A percentile compares a stretch with the other conserved stretches of the same genome.
Evolutionary conservation across 2,888 invertebrate genomes (phyloP).

Genomic region (Cataglyphis cursor): DNA sequence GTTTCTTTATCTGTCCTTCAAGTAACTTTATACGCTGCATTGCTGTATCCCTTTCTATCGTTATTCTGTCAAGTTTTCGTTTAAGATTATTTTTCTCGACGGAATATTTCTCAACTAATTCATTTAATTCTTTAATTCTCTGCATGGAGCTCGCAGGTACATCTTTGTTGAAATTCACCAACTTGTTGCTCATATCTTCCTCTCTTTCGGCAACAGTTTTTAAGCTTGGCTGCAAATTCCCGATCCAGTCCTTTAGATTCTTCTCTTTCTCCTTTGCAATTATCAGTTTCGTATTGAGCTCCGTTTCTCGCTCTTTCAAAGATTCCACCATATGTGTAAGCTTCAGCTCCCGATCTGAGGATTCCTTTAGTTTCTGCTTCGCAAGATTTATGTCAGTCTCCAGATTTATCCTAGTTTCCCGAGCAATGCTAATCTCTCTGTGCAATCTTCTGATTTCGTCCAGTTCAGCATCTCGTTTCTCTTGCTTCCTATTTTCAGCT

Average conservation of each 20-base stretch:
- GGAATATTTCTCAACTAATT: conserved; percentile 74
- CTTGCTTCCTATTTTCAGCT: conserved; percentile 80
- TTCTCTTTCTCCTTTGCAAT: conserved; percentile 83
- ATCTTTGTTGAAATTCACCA: conserved; percentile 84
- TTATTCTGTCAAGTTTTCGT: conserved; percentile 78
- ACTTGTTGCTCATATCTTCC: conserved; percentile 72
- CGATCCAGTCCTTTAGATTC: conserved; percentile 80
- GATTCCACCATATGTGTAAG: conserved; percentile 88
- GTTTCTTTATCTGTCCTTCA: conserved; percentile 73
- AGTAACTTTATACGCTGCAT: conserved; percentile 73
- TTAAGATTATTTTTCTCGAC: conserved; percentile 78
- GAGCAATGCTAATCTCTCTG: conserved; percentile 78
- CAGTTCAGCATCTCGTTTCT: conserved; percentile 76
- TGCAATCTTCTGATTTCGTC: conserved; percentile 77
- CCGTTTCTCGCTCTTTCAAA: conserved; percentile 89
- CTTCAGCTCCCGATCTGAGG: conserved; percentile 75
- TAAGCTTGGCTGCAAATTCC: conserved; percentile 77
- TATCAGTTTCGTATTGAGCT: conserved; percentile 88
- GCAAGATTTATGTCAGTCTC: conserved; percentile 80
- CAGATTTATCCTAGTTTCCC: conserved; percentile 80
- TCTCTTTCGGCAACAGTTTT: conserved; percentile 72
- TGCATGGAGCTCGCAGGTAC: conserved; percentile 83
- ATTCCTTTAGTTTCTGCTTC: conserved; percentile 76
- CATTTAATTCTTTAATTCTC: conserved; percentile 83
- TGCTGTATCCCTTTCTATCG: conserved; percentile 80